phyloP scores from a whole-genome alignment of 2,113 vertebrate species.

The Hipposideros armiger region DNA sequence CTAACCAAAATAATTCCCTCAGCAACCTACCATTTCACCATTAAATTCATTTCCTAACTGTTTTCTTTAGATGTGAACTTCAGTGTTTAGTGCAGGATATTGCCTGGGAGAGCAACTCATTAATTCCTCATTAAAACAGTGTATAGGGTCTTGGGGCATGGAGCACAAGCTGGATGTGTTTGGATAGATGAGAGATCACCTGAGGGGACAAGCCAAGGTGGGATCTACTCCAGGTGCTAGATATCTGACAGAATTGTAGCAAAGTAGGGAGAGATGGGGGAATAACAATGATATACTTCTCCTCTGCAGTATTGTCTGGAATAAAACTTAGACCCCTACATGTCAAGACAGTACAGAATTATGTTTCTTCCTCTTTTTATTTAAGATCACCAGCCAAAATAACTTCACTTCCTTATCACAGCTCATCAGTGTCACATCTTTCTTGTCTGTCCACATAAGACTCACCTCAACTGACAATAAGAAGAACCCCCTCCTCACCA shows the following conservation, averaged over 20 bases:
- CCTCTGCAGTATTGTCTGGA: background rate
- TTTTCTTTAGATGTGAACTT: conserved; percentile 51
- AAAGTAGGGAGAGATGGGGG: background rate
- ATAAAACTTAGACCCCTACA: background rate
- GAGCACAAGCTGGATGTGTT: background rate
- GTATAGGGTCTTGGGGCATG: background rate
- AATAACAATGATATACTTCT: background rate
- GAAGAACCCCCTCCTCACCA: background rate
- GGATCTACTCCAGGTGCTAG: background rate
- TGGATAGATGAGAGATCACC: background rate
- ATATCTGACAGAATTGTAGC: background rate
- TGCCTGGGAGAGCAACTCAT: background rate
- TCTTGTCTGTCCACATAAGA: conserved; percentile 62
- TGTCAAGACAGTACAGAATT: conserved; percentile 46
- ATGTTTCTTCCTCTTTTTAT: conserved; percentile 31
- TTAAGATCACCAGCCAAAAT: conserved; percentile 56
- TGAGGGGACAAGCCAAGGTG: background rate
- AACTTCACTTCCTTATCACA: conserved; percentile 55
- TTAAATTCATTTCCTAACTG: conserved; percentile 47
- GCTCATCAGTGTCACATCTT: background rate
- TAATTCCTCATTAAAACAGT: conserved; percentile 43
- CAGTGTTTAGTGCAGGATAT: background rate
- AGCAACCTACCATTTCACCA: background rate
- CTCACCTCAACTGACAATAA: conserved; percentile 71
- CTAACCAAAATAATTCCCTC: conserved; percentile 20